A percentile compares a stretch with the other conserved stretches of the same genome.
phyloP scores from a whole-genome alignment of 2,113 vertebrate species.

The Falcunculus frontatus region DNA sequence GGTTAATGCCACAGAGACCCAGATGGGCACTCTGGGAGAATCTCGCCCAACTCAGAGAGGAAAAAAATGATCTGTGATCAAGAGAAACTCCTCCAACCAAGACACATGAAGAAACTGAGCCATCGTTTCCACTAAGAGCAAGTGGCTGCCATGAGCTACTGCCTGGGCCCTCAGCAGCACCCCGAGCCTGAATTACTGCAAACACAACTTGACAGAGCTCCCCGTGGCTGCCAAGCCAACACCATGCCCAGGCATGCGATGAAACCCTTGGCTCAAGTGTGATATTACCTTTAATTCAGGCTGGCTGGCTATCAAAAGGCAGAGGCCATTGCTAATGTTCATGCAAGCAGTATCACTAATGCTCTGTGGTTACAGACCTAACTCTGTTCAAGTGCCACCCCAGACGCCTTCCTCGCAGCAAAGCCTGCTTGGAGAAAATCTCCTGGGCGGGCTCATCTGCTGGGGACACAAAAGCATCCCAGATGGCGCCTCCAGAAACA shows the following conservation, averaged over 20 bases:
- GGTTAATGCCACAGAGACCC: background rate
- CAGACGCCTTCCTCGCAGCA: accelerated
- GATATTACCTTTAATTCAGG: background rate
- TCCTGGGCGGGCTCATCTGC: background rate
- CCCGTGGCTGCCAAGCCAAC: background rate
- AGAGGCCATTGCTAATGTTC: background rate
- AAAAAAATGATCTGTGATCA: background rate
- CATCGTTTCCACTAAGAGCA: accelerated
- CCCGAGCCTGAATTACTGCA: background rate
- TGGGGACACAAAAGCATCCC: background rate
- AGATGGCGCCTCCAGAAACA: background rate
- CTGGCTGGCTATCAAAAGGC: background rate
- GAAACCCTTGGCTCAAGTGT: background rate
- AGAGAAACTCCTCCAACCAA: background rate
- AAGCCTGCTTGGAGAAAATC: background rate
- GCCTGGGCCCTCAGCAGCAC: background rate
- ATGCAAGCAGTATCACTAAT: background rate
- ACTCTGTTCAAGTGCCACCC: background rate
- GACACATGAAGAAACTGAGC: background rate
- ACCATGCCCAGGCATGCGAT: background rate
- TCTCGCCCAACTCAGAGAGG: background rate
- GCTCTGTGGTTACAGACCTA: background rate
- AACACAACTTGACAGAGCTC: background rate
- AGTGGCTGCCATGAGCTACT: background rate
- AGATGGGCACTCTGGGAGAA: background rate